phyloP scores from a whole-genome alignment of 2,113 vertebrate genomes.

The Nesospiza acunhae region DNA sequence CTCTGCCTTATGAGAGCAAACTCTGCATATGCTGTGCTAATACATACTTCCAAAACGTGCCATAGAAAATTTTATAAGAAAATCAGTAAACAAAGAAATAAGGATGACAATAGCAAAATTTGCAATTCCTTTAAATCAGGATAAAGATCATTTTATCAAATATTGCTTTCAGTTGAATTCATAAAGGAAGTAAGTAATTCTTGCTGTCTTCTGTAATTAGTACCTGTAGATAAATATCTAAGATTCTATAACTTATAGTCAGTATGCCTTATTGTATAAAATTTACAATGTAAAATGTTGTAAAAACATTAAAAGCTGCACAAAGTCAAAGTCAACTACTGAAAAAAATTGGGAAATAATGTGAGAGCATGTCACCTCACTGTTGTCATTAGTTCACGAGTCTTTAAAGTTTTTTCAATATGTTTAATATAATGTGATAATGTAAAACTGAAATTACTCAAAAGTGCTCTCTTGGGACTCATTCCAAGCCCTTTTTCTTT shows the following conservation, averaged over 20 bases:
- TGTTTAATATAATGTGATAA: constrained; percentile 7
- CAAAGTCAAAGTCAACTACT: not conserved
- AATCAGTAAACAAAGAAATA: not conserved
- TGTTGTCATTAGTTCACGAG: not conserved
- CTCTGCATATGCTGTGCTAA: not conserved
- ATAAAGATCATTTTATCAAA: not conserved
- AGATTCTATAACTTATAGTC: not conserved
- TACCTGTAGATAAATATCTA: not conserved
- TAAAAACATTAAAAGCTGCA: not conserved
- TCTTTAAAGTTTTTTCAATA: constrained; percentile 4
- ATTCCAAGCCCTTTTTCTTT: not conserved
- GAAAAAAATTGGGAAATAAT: not conserved
- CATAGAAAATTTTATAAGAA: not conserved
- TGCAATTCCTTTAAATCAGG: not conserved
- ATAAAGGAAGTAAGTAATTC: not conserved
- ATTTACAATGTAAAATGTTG: not conserved
- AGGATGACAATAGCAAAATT: not conserved
- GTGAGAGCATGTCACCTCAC: not conserved
- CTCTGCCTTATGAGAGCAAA: not conserved
- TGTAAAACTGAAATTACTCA: not conserved
- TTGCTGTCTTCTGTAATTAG: not conserved
- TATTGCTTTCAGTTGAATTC: not conserved
- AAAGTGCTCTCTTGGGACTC: not conserved
- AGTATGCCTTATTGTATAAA: not conserved
- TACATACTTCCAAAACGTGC: not conserved